Evolutionary conservation across 2,113 vertebrate species (phyloP).

Genomic region (Rhinolophus ferrumequinum): DNA sequence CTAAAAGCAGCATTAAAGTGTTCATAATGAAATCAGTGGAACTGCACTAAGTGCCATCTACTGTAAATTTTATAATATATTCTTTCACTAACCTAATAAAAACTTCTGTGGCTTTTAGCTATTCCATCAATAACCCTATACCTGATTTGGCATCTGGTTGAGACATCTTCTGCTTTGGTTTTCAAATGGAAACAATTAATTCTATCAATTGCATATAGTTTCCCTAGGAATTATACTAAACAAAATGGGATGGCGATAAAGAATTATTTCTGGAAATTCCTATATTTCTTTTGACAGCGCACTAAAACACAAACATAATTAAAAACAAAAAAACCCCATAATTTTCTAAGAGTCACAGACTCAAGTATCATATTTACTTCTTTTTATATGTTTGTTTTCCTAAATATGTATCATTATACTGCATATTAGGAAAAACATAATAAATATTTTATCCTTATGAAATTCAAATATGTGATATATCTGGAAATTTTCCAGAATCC

Average conservation of each 20-base stretch:
- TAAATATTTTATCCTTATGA: not conserved
- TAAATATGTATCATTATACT: not conserved
- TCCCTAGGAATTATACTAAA: not conserved
- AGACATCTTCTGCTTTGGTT: not conserved
- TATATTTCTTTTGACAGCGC: not conserved
- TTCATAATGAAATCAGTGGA: not conserved
- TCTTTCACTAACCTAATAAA: not conserved
- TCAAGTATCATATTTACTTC: not conserved
- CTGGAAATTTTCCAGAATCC: not conserved
- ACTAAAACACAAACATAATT: not conserved
- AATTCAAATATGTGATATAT: not conserved
- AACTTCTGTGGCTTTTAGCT: not conserved
- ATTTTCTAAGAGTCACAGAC: not conserved
- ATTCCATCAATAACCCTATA: not conserved
- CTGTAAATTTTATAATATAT: not conserved
- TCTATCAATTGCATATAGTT: not conserved
- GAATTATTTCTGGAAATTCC: not conserved
- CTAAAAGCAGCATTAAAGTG: constrained; percentile 10
- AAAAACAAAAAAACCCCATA: not conserved
- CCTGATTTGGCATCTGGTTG: not conserved
- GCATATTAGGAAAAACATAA: not conserved
- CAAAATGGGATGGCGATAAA: not conserved
- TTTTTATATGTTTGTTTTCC: not conserved
- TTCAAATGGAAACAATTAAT: constrained; percentile 50
- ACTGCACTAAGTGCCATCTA: not conserved